phyloP scores from a whole-genome alignment of 2,888 invertebrate species.

The Ectobius pallidus region DNA sequence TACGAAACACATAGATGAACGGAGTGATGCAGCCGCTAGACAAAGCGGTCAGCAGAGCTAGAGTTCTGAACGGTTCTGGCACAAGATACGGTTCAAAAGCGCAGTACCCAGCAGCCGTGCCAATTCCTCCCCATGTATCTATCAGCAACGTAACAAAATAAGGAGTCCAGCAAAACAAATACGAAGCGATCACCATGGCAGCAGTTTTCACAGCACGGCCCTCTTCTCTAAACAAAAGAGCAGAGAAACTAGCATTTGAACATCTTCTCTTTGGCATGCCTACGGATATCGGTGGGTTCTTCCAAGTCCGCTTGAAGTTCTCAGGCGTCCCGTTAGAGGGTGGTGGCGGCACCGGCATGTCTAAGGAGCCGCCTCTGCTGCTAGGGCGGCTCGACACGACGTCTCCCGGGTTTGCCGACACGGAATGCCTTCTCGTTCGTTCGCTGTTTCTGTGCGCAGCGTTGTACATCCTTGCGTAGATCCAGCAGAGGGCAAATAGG shows the following conservation, averaged over 20 bases:
- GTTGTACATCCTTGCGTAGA: conserved; percentile 57
- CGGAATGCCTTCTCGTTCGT: conserved; percentile 57
- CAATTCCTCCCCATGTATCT: conserved; percentile 47
- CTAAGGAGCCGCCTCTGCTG: conserved; percentile 37
- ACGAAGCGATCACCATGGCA: conserved; percentile 57
- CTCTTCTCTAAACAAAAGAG: conserved; percentile 58
- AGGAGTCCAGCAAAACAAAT: conserved; percentile 59
- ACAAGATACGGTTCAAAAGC: conserved; percentile 46
- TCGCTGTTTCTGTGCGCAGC: conserved; percentile 58
- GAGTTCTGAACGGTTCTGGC: conserved; percentile 44
- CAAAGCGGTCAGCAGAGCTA: conserved; percentile 52
- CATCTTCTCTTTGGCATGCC: conserved; percentile 48
- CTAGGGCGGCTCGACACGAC: conserved; percentile 37
- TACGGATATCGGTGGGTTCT: conserved; percentile 24
- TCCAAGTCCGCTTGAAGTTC: conserved; percentile 34
- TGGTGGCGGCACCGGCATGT: conserved; percentile 40
- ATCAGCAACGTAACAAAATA: conserved; percentile 51
- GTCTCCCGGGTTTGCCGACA: conserved; percentile 48
- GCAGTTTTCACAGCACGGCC: conserved; percentile 60
- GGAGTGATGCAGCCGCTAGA: conserved; percentile 58
- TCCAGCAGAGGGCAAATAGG: conserved; percentile 56
- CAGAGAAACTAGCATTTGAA: conserved; percentile 54
- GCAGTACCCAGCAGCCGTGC: conserved; percentile 43
- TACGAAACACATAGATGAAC: conserved; percentile 60
- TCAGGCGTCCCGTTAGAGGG: conserved; percentile 26